These are phyloP conservation scores for Canis aureus DNA, from an alignment of 2,113 vertebrate species.

Conservation along the genomic window DNA sequence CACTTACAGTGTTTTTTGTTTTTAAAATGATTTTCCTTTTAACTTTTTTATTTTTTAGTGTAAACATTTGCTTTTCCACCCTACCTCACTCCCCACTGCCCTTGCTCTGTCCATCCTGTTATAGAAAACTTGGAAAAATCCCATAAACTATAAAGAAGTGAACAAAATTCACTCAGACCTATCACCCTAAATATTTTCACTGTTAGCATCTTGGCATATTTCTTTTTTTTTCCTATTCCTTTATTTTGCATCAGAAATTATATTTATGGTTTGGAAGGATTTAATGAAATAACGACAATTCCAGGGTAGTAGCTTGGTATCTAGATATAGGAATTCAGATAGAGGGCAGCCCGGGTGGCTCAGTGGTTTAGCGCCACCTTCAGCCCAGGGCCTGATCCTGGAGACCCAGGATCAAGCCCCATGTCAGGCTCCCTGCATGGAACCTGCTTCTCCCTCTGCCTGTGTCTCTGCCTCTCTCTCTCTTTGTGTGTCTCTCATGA, in stretches of 20 bases:
- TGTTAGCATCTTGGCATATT: conserved; percentile 6
- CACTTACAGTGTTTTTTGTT: neutral
- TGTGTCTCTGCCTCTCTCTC: no score
- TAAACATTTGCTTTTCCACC: neutral
- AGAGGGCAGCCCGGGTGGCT: no score
- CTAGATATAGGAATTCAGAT: neutral
- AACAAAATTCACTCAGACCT: neutral
- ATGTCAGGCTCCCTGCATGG: no score
- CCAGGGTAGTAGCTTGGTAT: neutral
- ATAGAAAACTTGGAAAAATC: conserved; percentile 26
- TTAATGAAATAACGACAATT: conserved; percentile 14
- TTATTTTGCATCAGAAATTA: conserved; percentile 50
- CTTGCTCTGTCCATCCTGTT: neutral
- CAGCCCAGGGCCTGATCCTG: no score
- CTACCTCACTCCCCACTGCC: neutral
- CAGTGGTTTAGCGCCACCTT: no score
- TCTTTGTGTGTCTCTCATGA: no score
- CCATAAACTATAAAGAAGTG: neutral
- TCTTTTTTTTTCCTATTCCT: neutral
- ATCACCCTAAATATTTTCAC: conserved; percentile 32
- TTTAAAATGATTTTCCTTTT: neutral
- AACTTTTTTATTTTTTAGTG: conserved; percentile 2
- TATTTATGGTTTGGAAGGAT: neutral
- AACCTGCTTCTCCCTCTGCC: no score
- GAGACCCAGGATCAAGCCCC: no score